phyloP scores from a whole-genome alignment of 2,888 invertebrate genomes.

The Chrysopilus asiliformis region DNA sequence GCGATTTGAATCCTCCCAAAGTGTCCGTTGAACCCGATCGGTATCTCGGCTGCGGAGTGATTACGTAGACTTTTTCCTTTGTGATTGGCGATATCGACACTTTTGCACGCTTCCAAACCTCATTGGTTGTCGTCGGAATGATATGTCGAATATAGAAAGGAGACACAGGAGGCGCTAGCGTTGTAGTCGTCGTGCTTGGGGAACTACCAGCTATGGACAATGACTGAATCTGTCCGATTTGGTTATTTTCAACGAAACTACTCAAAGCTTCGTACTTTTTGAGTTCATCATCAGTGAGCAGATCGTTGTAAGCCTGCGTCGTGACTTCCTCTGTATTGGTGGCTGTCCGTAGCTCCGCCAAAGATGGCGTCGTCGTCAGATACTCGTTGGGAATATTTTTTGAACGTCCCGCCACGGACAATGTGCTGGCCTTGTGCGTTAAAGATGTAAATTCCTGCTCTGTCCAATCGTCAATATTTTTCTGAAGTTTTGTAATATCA shows the following conservation, averaged over 20 bases:
- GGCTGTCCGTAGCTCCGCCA: slow-evolving; percentile 19
- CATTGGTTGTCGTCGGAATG: slow-evolving; percentile 16
- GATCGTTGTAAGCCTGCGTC: neutral
- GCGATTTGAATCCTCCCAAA: slow-evolving; percentile 23
- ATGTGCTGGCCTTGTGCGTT: slow-evolving; percentile 40
- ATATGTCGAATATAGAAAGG: slow-evolving; percentile 21
- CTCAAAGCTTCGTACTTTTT: slow-evolving; percentile 9
- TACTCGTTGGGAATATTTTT: slow-evolving; percentile 69
- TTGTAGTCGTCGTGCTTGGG: slow-evolving; percentile 37
- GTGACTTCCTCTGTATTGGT: slow-evolving; percentile 14
- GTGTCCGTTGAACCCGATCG: slow-evolving; percentile 15
- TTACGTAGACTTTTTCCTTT: slow-evolving; percentile 69
- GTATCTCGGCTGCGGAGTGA: slow-evolving; percentile 53
- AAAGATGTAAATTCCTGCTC: slow-evolving; percentile 53
- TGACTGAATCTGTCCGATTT: slow-evolving; percentile 2
- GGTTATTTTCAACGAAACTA: slow-evolving; percentile 14
- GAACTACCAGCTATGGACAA: slow-evolving; percentile 33
- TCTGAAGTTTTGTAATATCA: slow-evolving; percentile 61
- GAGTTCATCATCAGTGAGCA: slow-evolving; percentile 7
- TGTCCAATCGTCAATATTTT: slow-evolving; percentile 77
- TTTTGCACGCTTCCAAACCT: slow-evolving; percentile 51
- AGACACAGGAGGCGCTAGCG: slow-evolving; percentile 26
- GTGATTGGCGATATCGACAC: slow-evolving; percentile 62
- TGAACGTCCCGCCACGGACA: slow-evolving; percentile 45
- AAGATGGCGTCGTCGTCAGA: slow-evolving; percentile 48